phyloP scores from a whole-genome alignment of 1,140 invertebrate species.

The Thereuonema tuberculata region DNA sequence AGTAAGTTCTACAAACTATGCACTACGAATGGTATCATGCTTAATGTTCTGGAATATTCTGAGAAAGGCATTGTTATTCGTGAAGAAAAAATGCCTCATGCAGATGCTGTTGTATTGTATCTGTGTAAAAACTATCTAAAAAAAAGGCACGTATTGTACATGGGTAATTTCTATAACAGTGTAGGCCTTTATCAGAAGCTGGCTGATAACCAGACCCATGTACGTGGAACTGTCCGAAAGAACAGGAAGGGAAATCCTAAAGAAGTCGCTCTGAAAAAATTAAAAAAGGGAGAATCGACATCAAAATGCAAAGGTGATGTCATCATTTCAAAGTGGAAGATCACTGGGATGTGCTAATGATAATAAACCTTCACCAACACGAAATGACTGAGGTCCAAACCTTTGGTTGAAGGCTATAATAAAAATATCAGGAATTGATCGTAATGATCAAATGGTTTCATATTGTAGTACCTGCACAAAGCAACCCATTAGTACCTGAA shows the following conservation, averaged over 20 bases:
- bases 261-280: background rate
- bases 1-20: background rate
- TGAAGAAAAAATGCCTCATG: conserved; percentile 11
- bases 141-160: conserved; percentile 13
- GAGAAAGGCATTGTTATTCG: background rate
- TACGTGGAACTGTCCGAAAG: background rate
- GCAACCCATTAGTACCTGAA: background rate
- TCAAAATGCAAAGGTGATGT: background rate
- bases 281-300: background rate
- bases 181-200: background rate
- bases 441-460: background rate
- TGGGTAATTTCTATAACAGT: conserved; percentile 14
- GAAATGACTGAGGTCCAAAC: background rate
- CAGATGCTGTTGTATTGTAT: conserved; percentile 15
- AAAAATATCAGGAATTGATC: background rate
- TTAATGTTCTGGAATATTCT: background rate
- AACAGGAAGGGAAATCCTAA: background rate
- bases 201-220: background rate
- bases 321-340: background rate
- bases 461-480: background rate
- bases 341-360: background rate
- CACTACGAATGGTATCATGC: background rate
- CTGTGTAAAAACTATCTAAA: conserved; percentile 6
- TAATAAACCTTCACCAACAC: background rate
- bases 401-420: background rate